Base-by-base conservation (phyloP, 53 echinoderm and acorn worm genomes). In the Apostichopus leukothele region DNA sequence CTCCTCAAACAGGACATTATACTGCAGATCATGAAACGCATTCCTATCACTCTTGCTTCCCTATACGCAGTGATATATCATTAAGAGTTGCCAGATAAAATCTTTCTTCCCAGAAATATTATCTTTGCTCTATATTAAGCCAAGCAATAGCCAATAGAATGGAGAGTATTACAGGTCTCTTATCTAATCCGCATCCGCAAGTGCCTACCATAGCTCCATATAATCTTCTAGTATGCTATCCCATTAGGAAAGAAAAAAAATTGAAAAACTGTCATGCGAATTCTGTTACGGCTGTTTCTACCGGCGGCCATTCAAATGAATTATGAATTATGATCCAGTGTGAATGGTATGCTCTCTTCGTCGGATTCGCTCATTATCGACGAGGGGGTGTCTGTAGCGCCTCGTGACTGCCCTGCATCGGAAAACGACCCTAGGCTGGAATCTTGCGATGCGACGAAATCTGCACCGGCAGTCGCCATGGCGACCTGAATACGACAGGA, bases 381-480 rank as follows among this genome's bases (percentile, higher is more conserved):
- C 4, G 96, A 95, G 4, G 99, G 99, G 18, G 99, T 99, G 90
- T 99, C 99, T 0, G 99, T 99, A 0, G 99, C 99, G 1, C 96
- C 99, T 26, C 99, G 90, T 25, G 99, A 99, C 27, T 91, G 99
- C 9, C 96, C 99, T 13, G 95, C 92, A 80, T 95, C 95, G 0
- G 99, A 99, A 76, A 91, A 96, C 19, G 99, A 99, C 8, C 99
- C 96, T 10, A 99, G 86, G 80, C 99, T 99, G 19, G 99, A 96
- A 10, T 93, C 91, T 78, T 96, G 95, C 0, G 99, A 99, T 75
- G 89, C 92, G 27, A 83, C 89, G 5, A 91, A 85, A 53, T 93
- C 93, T 22, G 89, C 51, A 16, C 85, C 89, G 25, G 91, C 93
- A 16, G 94, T 94, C 16, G 94, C 94, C 90, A 94, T 89, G 79